Conservation (phyloP, 2,797 vertebrate species). For the Gallinago stenura region DNA sequence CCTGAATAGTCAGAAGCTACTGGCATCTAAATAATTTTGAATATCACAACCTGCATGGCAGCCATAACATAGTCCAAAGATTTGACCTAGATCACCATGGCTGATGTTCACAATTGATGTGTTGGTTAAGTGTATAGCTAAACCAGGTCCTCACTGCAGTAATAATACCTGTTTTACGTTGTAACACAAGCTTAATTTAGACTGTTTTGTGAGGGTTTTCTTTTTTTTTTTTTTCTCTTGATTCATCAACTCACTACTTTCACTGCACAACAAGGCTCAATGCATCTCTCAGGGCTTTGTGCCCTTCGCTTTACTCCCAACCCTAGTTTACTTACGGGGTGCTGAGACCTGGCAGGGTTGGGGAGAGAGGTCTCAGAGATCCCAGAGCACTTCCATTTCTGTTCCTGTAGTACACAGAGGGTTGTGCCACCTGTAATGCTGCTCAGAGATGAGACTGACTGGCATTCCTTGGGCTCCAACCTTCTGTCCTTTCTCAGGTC, state of each 20-base stretch:
- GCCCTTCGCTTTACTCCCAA: background rate
- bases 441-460: background rate
- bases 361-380: background rate
- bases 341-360: background rate
- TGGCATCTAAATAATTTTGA: background rate
- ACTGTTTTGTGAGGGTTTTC: background rate
- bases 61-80: background rate
- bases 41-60: background rate
- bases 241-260: background rate
- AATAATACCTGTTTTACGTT: conserved; percentile 81
- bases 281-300: conserved; percentile 49
- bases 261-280: conserved; percentile 69
- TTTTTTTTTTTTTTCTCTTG: background rate
- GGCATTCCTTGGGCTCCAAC: background rate
- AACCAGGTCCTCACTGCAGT: background rate
- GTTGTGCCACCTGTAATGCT: accelerated
- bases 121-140: background rate
- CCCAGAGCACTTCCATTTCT: background rate
- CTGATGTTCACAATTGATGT: accelerated
- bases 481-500: accelerated
- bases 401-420: accelerated
- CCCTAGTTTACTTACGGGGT: accelerated
- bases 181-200: background rate
- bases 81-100: background rate
- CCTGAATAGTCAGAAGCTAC: background rate